A percentile compares a stretch with the other conserved stretches of the same genome.
phyloP scores from a whole-genome alignment of 2,888 invertebrate species.

The Pyralis farinalis region DNA sequence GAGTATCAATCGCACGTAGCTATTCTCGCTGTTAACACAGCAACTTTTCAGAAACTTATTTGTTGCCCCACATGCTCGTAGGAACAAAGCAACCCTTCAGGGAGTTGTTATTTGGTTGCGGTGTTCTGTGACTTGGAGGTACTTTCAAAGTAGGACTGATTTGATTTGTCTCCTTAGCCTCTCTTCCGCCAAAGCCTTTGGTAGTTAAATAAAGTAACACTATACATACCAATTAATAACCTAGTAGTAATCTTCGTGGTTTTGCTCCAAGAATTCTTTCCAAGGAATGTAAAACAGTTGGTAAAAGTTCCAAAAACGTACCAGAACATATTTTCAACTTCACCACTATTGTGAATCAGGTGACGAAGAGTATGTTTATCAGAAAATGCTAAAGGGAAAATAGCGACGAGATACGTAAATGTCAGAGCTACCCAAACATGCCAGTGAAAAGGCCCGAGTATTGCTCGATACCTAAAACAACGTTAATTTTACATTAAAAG shows the following conservation, averaged over 20 bases:
- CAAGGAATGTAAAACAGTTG: conserved; percentile 87
- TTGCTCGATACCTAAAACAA: conserved; percentile 89
- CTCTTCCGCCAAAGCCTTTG: no score
- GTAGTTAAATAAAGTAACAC: no score
- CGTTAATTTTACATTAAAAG: no score
- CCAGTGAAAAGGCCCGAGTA: conserved; percentile 92
- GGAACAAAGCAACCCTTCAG: no score
- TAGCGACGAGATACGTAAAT: conserved; percentile 85
- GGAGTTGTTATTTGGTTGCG: no score
- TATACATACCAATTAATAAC: conserved; percentile 83
- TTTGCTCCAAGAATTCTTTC: conserved; percentile 86
- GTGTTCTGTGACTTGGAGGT: no score
- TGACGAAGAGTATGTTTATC: conserved; percentile 85
- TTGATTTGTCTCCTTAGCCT: no score
- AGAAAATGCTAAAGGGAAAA: conserved; percentile 88
- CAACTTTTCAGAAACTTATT: no score
- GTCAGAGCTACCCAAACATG: conserved; percentile 89
- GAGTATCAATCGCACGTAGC: no score
- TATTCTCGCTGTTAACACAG: no score
- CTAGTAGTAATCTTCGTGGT: conserved; percentile 86
- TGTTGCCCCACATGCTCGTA: no score
- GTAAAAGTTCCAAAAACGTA: conserved; percentile 93
- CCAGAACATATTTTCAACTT: conserved; percentile 93
- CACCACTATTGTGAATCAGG: conserved; percentile 84
- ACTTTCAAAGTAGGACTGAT: no score